Evolutionary conservation across 2,797 vertebrate species (phyloP).

Genomic region (Silurus aristotelis): DNA sequence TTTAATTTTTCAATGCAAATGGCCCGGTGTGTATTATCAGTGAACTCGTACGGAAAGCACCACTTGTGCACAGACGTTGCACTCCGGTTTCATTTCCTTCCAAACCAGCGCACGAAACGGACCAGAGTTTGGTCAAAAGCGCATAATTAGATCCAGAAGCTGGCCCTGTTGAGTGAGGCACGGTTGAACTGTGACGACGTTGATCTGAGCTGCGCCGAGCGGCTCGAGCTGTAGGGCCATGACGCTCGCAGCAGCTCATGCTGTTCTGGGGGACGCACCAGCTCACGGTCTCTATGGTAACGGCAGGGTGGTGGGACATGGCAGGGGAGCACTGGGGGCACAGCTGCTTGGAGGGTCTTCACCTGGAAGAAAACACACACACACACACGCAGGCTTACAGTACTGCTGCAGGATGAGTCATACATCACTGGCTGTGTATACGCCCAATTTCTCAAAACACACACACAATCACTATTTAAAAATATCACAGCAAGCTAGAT

Average conservation of each 20-base stretch:
- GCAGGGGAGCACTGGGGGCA: conserved; percentile 31
- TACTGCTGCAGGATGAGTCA: conserved; percentile 53
- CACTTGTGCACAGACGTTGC: background rate
- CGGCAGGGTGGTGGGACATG: conserved; percentile 10
- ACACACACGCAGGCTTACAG: conserved; percentile 31
- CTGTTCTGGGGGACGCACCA: conserved; percentile 55
- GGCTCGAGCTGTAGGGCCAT: conserved; percentile 12
- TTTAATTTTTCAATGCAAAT: background rate
- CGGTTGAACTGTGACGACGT: conserved; percentile 32
- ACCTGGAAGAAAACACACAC: conserved; percentile 41
- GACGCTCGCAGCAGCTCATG: conserved; percentile 56
- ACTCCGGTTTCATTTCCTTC: background rate
- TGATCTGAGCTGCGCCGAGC: conserved; percentile 15
- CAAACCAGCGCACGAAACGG: background rate
- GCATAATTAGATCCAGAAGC: conserved; percentile 71
- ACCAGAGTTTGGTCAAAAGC: background rate
- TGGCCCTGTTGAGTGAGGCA: conserved; percentile 64
- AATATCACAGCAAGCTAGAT: background rate
- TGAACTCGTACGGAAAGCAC: background rate
- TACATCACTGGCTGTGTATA: conserved; percentile 24
- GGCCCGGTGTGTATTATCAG: background rate
- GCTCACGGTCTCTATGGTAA: conserved; percentile 42
- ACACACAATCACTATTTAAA: background rate
- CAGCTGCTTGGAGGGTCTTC: conserved; percentile 36
- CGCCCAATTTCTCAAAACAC: background rate